A percentile compares a stretch with the other conserved stretches of the same genome.
Conservation (phyloP, 2,888 invertebrate genomes). For the Rotaria magnacalcarata region DNA sequence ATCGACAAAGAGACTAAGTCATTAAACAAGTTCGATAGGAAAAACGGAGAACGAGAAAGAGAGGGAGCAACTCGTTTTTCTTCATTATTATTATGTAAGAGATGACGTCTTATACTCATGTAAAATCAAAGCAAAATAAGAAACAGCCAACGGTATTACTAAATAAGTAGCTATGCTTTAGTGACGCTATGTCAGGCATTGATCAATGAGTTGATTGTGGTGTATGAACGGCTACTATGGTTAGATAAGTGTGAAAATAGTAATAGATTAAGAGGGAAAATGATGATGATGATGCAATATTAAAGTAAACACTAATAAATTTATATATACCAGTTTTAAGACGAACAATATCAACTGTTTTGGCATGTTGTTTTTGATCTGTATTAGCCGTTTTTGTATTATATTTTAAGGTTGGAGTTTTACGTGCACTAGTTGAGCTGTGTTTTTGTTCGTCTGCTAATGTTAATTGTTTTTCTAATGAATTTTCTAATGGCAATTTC, state of each 20-base stretch:
- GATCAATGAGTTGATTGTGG: neutral
- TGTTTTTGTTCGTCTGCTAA: neutral
- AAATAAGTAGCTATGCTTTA: neutral
- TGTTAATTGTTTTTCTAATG: neutral
- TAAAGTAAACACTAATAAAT: neutral
- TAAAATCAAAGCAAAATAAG: neutral
- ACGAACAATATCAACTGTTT: slow-evolving; percentile 32
- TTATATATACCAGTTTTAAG: neutral
- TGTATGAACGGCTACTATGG: too few relatives aligned
- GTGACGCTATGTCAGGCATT: neutral
- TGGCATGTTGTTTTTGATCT: neutral
- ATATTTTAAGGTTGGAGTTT: slow-evolving; percentile 1
- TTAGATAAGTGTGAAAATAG: neutral
- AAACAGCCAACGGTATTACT: neutral
- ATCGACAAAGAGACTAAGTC: neutral
- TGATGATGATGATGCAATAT: neutral
- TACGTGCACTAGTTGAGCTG: neutral
- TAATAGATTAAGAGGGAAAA: neutral
- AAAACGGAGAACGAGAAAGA: neutral
- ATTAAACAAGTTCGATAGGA: neutral
- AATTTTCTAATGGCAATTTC: neutral
- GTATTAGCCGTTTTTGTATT: neutral
- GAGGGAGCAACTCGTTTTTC: neutral
- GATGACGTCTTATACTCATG: neutral
- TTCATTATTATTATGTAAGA: neutral